Evolutionary conservation across 2,888 invertebrate species (phyloP).

Genomic region (Andrena dorsata): DNA sequence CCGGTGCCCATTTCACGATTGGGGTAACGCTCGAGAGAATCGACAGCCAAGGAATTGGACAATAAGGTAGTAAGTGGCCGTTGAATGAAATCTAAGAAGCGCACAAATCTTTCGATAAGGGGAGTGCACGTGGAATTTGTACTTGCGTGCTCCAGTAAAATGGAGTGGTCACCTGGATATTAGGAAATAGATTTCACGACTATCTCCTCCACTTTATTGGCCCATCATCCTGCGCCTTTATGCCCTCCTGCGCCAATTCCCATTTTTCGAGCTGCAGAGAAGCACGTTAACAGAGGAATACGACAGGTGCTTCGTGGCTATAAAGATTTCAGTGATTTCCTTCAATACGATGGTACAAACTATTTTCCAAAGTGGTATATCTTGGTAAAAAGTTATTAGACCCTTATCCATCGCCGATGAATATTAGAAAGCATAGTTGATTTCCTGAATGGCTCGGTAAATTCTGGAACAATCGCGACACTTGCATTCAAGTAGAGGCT

Average conservation of each 20-base stretch:
- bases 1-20: not conserved
- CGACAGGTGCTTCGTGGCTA: slow-evolving; percentile 11
- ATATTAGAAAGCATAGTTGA: not conserved
- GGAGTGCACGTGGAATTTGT: slow-evolving; percentile 19
- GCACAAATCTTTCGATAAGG: not conserved
- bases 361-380: not conserved
- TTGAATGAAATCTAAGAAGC: slow-evolving; percentile 19
- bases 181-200: slow-evolving; percentile 62
- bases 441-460: slow-evolving; percentile 10
- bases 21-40: not conserved
- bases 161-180: slow-evolving; percentile 49
- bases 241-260: slow-evolving; percentile 5
- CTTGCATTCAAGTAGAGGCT: slow-evolving; percentile 29
- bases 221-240: not conserved
- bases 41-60: not conserved
- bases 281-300: slow-evolving; percentile 7
- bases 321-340: slow-evolving; percentile 20
- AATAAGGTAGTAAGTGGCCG: not conserved
- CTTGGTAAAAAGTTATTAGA: not conserved
- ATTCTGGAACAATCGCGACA: slow-evolving; percentile 19
- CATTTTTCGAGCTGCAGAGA: slow-evolving; percentile 31
- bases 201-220: slow-evolving; percentile 42
- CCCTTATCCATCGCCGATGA: not conserved
- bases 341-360: not conserved
- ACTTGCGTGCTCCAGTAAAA: slow-evolving; percentile 31